Percentiles rank a stretch among this genome's conserved stretches.
Conservation (phyloP, 2,113 vertebrate genomes). For the Amblyopsis rosae region DNA sequence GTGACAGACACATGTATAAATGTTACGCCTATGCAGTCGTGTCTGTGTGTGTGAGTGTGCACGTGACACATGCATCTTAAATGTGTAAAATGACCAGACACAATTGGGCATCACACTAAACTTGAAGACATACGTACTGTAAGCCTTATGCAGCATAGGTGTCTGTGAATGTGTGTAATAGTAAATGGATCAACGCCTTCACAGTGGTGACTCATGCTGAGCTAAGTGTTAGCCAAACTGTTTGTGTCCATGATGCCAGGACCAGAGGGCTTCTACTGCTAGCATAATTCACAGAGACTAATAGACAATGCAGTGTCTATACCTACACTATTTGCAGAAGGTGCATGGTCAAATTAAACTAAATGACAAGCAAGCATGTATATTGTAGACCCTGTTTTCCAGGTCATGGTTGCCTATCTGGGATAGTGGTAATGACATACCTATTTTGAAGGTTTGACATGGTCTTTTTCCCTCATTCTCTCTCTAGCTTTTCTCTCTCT, state of each 20-base stretch:
- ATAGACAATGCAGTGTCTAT: background rate
- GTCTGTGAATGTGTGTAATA: background rate
- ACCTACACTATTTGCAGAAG: constrained; percentile 3
- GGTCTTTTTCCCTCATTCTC: background rate
- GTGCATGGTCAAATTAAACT: background rate
- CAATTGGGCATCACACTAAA: no score
- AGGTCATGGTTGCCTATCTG: no score
- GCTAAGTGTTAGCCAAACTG: constrained; percentile 41
- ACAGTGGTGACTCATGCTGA: constrained; percentile 49
- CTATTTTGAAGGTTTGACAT: no score
- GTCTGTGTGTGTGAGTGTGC: background rate
- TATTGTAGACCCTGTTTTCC: no score
- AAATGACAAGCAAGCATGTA: no score
- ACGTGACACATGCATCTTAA: no score
- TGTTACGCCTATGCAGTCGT: background rate
- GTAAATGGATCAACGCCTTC: constrained; percentile 37
- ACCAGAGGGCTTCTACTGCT: constrained; percentile 13
- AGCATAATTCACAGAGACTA: constrained; percentile 11
- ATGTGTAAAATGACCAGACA: no score
- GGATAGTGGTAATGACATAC: no score
- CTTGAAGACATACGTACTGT: no score
- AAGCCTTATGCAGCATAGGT: background rate
- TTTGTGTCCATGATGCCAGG: constrained; percentile 45
- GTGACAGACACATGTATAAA: constrained; percentile 9
- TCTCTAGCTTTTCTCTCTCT: background rate